phyloP scores from a whole-genome alignment of 2,797 vertebrate genomes.

The Cetoscarus ocellatus region DNA sequence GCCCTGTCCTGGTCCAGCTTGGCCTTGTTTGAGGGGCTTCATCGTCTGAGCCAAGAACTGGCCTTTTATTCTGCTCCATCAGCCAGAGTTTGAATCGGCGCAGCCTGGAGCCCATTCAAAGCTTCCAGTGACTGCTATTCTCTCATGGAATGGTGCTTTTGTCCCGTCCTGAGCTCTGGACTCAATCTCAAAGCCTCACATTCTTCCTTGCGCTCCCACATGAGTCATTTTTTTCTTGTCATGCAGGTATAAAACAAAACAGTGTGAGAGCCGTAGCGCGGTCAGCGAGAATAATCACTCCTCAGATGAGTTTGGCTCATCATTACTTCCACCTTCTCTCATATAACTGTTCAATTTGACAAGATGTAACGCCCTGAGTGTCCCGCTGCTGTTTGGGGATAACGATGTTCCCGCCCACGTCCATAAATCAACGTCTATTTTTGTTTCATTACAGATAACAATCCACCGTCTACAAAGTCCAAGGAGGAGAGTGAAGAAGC shows the following conservation, averaged over 20 bases:
- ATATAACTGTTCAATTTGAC: constrained; percentile 20
- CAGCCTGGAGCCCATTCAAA: constrained; percentile 80
- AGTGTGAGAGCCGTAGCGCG: constrained; percentile 18
- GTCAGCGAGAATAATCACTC: constrained; percentile 48
- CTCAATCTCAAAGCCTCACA: constrained; percentile 69
- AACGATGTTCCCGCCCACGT: constrained; percentile 20
- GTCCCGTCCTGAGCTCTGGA: constrained; percentile 67
- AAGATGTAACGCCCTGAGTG: constrained; percentile 17
- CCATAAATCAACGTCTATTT: constrained; percentile 38
- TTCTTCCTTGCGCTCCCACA: constrained; percentile 52
- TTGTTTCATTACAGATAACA: constrained; percentile 59
- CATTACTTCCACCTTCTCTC: constrained; percentile 18
- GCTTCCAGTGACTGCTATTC: constrained; percentile 73
- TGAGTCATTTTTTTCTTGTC: constrained; percentile 53
- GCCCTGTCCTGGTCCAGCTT: constrained; percentile 63
- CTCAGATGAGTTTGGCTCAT: constrained; percentile 14
- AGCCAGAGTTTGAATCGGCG: constrained; percentile 78
- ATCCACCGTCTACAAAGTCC: constrained; percentile 64
- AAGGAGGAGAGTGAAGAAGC: constrained; percentile 67
- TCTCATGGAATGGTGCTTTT: constrained; percentile 77
- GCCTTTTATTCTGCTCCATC: constrained; percentile 78
- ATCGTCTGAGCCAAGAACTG: constrained; percentile 66
- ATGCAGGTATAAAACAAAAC: constrained; percentile 70
- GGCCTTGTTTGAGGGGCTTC: constrained; percentile 69
- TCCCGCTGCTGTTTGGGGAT: constrained; percentile 18